Percentiles rank a stretch among this genome's conserved stretches.
Evolutionary conservation across 2,797 vertebrate species (phyloP).

Genomic region (Lophius americanus): DNA sequence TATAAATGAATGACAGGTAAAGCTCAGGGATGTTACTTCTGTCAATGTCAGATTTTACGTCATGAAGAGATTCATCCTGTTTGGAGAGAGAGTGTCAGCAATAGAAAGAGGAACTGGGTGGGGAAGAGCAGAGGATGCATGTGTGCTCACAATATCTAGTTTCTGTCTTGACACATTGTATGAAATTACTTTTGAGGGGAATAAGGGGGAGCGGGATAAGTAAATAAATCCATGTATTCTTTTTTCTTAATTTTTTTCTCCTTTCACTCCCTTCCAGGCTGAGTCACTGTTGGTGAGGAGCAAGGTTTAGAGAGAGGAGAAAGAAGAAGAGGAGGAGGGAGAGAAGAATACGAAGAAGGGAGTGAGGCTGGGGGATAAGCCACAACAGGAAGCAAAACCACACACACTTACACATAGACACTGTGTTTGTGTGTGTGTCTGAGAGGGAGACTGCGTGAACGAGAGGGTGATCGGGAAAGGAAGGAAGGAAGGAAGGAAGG

Average conservation of each 20-base stretch:
- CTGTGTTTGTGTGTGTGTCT: constrained; percentile 53
- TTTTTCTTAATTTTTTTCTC: constrained; percentile 72
- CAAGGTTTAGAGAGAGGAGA: constrained; percentile 87
- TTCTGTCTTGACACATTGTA: constrained; percentile 85
- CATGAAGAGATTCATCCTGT: constrained; percentile 54
- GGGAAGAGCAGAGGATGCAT: constrained; percentile 39
- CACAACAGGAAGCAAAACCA: constrained; percentile 76
- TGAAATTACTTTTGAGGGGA: constrained; percentile 57
- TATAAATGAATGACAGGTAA: constrained; percentile 59
- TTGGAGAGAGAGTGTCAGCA: constrained; percentile 42
- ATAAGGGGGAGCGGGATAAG: constrained; percentile 26
- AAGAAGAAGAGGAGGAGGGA: constrained; percentile 57
- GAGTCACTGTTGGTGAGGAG: constrained; percentile 92
- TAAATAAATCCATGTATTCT: constrained; percentile 80
- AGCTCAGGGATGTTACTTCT: constrained; percentile 41
- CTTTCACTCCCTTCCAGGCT: constrained; percentile 92
- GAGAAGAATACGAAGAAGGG: constrained; percentile 48
- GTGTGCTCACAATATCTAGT: constrained; percentile 83
- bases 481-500: constrained; percentile 84
- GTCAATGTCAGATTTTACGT: constrained; percentile 58
- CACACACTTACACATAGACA: constrained; percentile 48
- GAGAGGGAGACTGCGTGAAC: constrained; percentile 78
- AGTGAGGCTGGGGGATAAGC: constrained; percentile 73
- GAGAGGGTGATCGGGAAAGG: constrained; percentile 85
- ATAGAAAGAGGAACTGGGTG: constrained; percentile 57